These are phyloP conservation scores for Corbicula japonica DNA, from an alignment of 2,888 invertebrate genomes.

Conservation along the genomic window DNA sequence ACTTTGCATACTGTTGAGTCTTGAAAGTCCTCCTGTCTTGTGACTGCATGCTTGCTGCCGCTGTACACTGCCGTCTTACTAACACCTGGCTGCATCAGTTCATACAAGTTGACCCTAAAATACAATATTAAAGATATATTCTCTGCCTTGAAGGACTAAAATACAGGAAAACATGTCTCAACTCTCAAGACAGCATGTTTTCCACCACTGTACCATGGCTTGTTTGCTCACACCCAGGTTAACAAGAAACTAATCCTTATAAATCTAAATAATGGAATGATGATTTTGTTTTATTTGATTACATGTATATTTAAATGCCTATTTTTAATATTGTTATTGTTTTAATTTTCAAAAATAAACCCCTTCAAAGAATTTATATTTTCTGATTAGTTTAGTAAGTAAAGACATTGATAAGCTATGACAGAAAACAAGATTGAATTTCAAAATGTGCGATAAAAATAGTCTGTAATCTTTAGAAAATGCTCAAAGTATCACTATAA, in stretches of 20 bases:
- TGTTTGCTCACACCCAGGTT: neutral
- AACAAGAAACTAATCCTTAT: neutral
- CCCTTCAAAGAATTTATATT: neutral
- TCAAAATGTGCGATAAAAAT: neutral
- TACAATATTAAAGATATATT: neutral
- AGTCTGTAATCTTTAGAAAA: neutral
- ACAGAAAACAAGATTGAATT: neutral
- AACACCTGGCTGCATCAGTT: conserved; percentile 63
- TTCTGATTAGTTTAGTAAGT: neutral
- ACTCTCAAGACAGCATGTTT: neutral
- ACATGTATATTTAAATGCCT: neutral
- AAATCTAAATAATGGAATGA: neutral
- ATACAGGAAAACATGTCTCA: neutral
- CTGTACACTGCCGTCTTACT: conserved; percentile 78
- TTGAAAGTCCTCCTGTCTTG: conserved; percentile 71
- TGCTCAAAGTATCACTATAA: neutral
- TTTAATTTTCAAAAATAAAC: neutral
- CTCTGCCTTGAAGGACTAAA: neutral
- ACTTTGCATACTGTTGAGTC: too few relatives aligned
- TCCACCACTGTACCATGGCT: neutral
- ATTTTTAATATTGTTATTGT: too few relatives aligned
- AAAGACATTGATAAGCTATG: neutral
- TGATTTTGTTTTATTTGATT: neutral
- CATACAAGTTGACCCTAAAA: conserved; percentile 70
- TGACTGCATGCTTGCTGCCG: conserved; percentile 70